A percentile compares a stretch with the other conserved stretches of the same genome.
These are phyloP conservation scores for Drosophila aldrichi DNA, from an alignment of 2,888 invertebrate species.

Conservation along the genomic window DNA sequence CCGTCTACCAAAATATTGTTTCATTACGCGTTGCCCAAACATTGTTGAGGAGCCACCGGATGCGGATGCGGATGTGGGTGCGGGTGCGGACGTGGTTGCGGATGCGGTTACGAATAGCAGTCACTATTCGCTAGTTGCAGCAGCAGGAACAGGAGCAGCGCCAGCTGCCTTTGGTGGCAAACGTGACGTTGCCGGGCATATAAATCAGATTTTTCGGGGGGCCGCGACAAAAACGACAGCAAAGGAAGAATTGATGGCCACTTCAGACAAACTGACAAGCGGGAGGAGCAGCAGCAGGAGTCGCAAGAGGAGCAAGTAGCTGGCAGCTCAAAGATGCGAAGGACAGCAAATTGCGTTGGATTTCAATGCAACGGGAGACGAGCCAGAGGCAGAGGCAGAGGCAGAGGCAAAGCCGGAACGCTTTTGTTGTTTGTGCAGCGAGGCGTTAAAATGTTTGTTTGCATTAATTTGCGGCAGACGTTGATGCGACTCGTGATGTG, in stretches of 20 bases:
- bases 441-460: conserved; percentile 80
- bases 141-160: background rate
- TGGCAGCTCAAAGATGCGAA: conserved; percentile 22
- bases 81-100: conserved; percentile 18
- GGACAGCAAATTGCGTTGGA: conserved; percentile 66
- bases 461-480: conserved; percentile 79
- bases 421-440: conserved; percentile 59
- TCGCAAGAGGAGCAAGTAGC: conserved; percentile 7
- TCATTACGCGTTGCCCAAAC: conserved; percentile 76
- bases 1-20: conserved; percentile 69
- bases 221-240: conserved; percentile 64
- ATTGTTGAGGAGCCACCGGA: conserved; percentile 40
- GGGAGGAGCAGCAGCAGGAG: conserved; percentile 9
- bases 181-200: conserved; percentile 74
- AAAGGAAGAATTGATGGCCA: conserved; percentile 76
- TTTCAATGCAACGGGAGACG: conserved; percentile 10
- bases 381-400: conserved; percentile 24
- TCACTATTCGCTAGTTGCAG: conserved; percentile 11
- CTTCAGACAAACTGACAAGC: conserved; percentile 73
- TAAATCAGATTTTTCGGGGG: conserved; percentile 76
- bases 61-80: conserved; percentile 14
- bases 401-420: conserved; percentile 11
- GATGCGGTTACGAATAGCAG: conserved; percentile 23
- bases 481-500: conserved; percentile 40
- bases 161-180: conserved; percentile 24